Conservation (phyloP, 2,888 invertebrate species). For the Amphipoea lucens region DNA sequence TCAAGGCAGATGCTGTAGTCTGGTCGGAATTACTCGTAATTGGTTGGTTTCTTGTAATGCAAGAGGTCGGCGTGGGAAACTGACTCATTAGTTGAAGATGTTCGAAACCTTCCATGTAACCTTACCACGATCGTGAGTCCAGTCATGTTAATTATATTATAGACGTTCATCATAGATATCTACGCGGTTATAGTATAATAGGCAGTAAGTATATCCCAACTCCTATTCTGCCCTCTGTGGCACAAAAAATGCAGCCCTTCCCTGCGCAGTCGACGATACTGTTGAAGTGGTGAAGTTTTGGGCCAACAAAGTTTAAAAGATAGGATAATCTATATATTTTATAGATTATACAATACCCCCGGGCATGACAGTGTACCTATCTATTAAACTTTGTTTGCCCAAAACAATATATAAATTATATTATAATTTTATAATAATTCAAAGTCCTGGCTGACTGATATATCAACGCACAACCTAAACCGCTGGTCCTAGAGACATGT, state of each 20-base stretch:
- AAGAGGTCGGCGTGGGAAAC: constrained; percentile 36
- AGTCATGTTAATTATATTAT: neutral
- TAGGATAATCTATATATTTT: too few species aligned
- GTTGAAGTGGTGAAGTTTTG: neutral
- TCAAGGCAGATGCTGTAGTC: constrained; percentile 44
- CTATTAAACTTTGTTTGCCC: too few species aligned
- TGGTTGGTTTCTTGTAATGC: constrained; percentile 32
- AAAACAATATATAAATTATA: too few species aligned
- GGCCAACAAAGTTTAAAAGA: neutral
- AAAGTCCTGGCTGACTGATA: too few species aligned
- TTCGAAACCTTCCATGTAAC: constrained; percentile 23
- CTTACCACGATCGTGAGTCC: neutral
- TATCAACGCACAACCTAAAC: too few species aligned
- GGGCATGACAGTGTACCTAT: too few species aligned
- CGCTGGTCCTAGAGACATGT: too few species aligned
- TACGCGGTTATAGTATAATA: neutral
- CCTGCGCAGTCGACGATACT: neutral
- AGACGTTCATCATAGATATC: neutral
- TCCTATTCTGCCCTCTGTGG: neutral
- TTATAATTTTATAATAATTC: too few species aligned
- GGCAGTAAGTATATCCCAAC: neutral
- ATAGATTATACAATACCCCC: too few species aligned
- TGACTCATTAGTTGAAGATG: constrained; percentile 48
- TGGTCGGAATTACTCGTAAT: constrained; percentile 47
- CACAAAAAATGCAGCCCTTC: neutral